Evolutionary conservation across 1,140 invertebrate species (phyloP), one percentile per base, ranked within the genome.

Genomic region (Drosophila willistoni): DNA sequence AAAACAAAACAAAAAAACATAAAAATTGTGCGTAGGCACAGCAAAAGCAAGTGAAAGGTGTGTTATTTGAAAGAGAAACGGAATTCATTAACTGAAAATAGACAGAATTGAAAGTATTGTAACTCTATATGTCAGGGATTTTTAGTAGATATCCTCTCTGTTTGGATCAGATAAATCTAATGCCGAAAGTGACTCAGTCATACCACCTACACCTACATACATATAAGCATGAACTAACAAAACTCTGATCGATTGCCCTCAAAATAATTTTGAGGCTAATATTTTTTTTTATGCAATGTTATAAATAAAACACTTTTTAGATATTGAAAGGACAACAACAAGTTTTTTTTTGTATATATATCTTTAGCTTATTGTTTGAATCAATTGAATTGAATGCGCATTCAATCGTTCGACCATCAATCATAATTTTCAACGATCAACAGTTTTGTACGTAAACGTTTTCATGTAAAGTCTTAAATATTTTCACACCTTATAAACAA

Each of bases 401-500:
- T 74, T 85, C 70, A 82, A 87, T 83, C 84, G 71, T 64, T 63
- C 76, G 76, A 83, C 82, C 86, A 91, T 91, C 90, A 91, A 91
- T 91, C 90, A 91, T 91, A 91, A 87, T 91, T 91, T 90, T 90
- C 86, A 91, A 77, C 90, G 86, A 90, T 91, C 90, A 91, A 91
- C 90, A 91, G 85, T 82, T 91, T 91, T 91, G 90, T 91, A 87
- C 71, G 71, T 68, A 80, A 85, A 90, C 79, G 77, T 86, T 90
- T 83, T 86, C 82, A 81, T 90, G 81, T 84, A 85, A 73, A 86
- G 89, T 82, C 89, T 90, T 81, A 84, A 90, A 91, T 90, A 90
- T 91, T 91, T 91, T 91, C 90, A 91, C 90, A 91, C 90, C 90
- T 91, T 90, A 90, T 85, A 91, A 91, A 91, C 82, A 91, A 91